Evolutionary conservation across 2,113 vertebrate genomes (phyloP).

Genomic region (Tyto alba): DNA sequence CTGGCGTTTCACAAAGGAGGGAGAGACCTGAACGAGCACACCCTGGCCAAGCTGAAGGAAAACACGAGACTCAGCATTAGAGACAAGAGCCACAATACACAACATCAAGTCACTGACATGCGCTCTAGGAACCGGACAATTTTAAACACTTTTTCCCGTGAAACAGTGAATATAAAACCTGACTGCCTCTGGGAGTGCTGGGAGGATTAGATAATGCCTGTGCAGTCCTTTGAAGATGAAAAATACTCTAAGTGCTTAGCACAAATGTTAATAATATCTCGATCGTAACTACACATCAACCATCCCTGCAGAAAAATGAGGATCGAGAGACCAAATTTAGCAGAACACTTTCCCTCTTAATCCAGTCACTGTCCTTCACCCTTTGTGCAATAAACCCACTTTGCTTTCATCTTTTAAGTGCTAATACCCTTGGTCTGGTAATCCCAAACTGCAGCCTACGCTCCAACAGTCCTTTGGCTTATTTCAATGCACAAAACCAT

Average conservation of each 20-base stretch:
- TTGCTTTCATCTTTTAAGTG: conserved; percentile 38
- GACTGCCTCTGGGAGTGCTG: not conserved
- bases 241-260: not conserved
- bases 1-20: conserved; percentile 91
- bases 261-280: conserved; percentile 3
- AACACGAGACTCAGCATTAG: fast-evolving
- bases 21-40: conserved; percentile 89
- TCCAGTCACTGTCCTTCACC: conserved; percentile 24
- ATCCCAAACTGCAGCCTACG: not conserved
- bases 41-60: conserved; percentile 86
- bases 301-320: conserved; percentile 21
- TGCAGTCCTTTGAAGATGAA: conserved; percentile 46
- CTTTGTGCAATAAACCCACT: conserved; percentile 27
- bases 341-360: not conserved
- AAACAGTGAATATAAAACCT: not conserved
- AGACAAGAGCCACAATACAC: not conserved
- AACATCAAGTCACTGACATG: not conserved
- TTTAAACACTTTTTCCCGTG: not conserved
- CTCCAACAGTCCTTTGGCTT: not conserved
- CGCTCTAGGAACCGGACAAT: not conserved
- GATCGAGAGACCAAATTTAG: not conserved
- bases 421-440: conserved; percentile 40
- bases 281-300: not conserved
- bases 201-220: conserved; percentile 19
- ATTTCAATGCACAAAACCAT: conserved; percentile 5